Evolutionary conservation across 2,888 invertebrate species (phyloP).

Genomic region (Mythimna albipuncta): DNA sequence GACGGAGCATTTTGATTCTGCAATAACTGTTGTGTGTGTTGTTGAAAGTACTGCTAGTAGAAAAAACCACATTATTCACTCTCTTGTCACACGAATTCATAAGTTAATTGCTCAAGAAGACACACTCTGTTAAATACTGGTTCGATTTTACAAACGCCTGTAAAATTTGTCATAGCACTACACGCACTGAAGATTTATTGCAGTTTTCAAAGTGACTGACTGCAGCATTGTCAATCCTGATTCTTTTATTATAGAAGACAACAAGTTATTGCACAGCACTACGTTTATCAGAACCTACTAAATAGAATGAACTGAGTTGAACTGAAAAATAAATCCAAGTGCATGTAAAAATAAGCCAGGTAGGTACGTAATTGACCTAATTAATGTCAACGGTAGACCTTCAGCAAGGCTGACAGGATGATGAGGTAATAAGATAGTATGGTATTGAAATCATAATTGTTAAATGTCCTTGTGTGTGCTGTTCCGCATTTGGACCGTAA

Average conservation of each 20-base stretch:
- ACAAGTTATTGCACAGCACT: background rate
- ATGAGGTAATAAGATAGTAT: slow-evolving; percentile 13
- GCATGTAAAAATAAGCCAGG: slow-evolving; percentile 2
- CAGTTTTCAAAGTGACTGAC: background rate
- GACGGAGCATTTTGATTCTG: slow-evolving; percentile 71
- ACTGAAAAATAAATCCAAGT: background rate
- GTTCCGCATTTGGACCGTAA: too few species aligned
- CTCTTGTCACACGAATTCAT: too few species aligned
- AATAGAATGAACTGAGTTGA: background rate
- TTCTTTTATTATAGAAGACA: background rate
- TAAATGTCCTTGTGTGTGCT: slow-evolving; percentile 1
- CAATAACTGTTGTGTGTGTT: slow-evolving; percentile 2
- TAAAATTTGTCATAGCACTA: slow-evolving; percentile 5
- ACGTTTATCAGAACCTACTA: background rate
- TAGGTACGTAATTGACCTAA: slow-evolving; percentile 9
- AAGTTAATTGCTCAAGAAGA: background rate
- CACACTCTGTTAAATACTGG: background rate
- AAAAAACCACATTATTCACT: slow-evolving; percentile 30
- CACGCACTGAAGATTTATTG: background rate
- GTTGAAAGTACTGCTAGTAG: slow-evolving; percentile 16
- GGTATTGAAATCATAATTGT: slow-evolving; percentile 25
- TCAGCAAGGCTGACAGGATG: slow-evolving; percentile 27
- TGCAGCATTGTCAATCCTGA: too few species aligned
- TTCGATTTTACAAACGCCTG: slow-evolving; percentile 25
- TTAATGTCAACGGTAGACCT: slow-evolving; percentile 36